Conservation (phyloP, 2,888 invertebrate species). For the Caenorhabditis auriculariae region DNA sequence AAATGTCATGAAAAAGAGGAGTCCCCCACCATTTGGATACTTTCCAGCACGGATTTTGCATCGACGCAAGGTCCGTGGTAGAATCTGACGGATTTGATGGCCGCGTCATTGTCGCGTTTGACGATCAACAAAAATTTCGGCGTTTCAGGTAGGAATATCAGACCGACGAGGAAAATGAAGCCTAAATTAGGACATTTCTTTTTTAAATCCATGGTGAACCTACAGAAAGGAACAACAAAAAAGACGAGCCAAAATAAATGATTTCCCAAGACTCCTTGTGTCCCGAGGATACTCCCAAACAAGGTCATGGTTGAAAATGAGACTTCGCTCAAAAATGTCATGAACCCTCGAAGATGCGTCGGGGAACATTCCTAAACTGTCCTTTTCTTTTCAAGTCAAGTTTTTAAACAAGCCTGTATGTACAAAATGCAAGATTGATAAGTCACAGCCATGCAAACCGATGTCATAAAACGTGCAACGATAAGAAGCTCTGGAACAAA, state of each 20-base stretch:
- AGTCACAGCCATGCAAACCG: conserved; percentile 49
- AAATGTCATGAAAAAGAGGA: too few relatives aligned
- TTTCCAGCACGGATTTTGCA: conserved; percentile 32
- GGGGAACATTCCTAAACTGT: conserved; percentile 53
- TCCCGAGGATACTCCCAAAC: conserved; percentile 45
- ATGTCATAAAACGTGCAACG: conserved; percentile 40
- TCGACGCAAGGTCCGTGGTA: conserved; percentile 44
- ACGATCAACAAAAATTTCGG: conserved; percentile 46
- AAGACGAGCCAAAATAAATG: conserved; percentile 41
- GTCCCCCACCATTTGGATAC: conserved; percentile 40
- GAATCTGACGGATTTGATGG: conserved; percentile 33
- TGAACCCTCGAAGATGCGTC: conserved; percentile 45
- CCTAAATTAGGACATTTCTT: too few relatives aligned
- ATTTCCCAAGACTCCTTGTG: conserved; percentile 37
- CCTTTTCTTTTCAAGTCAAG: too few relatives aligned
- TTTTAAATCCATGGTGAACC: too few relatives aligned
- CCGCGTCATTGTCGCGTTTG: conserved; percentile 19
- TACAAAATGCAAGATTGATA: conserved; percentile 52
- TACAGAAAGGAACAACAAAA: conserved; percentile 40
- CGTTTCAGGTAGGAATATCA: conserved; percentile 50
- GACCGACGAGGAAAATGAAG: conserved; percentile 26
- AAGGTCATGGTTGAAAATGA: conserved; percentile 43
- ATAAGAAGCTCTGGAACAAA: conserved; percentile 49
- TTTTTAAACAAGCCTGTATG: conserved; percentile 42
- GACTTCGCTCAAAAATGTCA: conserved; percentile 47